Percentiles rank a stretch among this genome's conserved stretches.
These are phyloP conservation scores for Nebria ingens DNA, from an alignment of 1,140 invertebrate genomes.

Conservation along the genomic window DNA sequence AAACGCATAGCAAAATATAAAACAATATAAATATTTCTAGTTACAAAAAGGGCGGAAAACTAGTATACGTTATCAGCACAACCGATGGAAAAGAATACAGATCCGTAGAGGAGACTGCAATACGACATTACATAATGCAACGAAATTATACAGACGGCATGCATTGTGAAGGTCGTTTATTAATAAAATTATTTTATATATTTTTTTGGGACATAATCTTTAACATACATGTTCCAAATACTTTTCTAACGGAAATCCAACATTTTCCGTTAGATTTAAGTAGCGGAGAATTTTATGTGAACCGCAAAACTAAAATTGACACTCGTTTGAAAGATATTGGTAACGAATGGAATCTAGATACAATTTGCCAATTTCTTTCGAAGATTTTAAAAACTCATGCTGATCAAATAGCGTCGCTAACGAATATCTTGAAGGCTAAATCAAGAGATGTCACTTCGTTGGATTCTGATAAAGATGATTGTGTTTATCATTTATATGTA, in stretches of 20 bases:
- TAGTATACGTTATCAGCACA: background rate
- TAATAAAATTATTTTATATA: slow-evolving; percentile 20
- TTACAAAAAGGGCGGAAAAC: background rate
- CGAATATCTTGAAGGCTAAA: background rate
- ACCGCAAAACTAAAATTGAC: slow-evolving; percentile 24
- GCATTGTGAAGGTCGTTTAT: slow-evolving; percentile 25
- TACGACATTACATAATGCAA: slow-evolving; percentile 20
- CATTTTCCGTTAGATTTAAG: slow-evolving; percentile 25
- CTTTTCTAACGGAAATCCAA: slow-evolving; percentile 25
- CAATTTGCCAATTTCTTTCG: background rate
- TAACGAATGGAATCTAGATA: background rate
- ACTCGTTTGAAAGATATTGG: slow-evolving; percentile 16
- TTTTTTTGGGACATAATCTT: slow-evolving; percentile 31
- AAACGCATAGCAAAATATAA: background rate
- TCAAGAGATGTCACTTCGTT: background rate
- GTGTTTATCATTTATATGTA: background rate
- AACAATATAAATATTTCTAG: background rate
- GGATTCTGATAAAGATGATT: background rate
- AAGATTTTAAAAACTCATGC: background rate
- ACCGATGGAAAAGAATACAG: slow-evolving; percentile 6
- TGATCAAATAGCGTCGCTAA: background rate
- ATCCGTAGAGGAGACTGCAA: slow-evolving; percentile 23
- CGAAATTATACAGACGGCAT: slow-evolving; percentile 19
- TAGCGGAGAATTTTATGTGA: slow-evolving; percentile 24
- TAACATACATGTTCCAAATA: slow-evolving; percentile 16